Conservation (phyloP, 1,140 invertebrate species). For the Cotesia typhae region DNA sequence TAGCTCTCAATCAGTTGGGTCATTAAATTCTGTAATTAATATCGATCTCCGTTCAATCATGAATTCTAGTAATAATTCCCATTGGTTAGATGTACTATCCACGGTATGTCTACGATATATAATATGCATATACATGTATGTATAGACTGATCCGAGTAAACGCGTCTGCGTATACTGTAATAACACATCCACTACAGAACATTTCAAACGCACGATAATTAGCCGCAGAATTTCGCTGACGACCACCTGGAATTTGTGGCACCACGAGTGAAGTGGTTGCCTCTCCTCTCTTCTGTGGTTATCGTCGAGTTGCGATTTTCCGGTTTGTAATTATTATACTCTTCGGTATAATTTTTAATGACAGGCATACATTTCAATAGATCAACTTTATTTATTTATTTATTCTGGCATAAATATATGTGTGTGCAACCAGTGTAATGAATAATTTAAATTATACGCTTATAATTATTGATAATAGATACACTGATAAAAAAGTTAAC, state of each 20-base stretch:
- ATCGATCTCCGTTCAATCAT: slow-evolving; percentile 50
- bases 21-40: slow-evolving; percentile 53
- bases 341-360: not conserved
- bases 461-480: no score
- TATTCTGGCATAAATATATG: not conserved
- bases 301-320: slow-evolving; percentile 14
- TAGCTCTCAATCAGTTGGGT: slow-evolving; percentile 47
- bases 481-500: no score
- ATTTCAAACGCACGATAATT: slow-evolving; percentile 41
- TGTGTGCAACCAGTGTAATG: no score
- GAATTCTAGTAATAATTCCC: slow-evolving; percentile 10
- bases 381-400: not conserved
- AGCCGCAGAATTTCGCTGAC: slow-evolving; percentile 35
- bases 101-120: not conserved
- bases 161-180: not conserved
- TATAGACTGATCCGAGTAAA: not conserved
- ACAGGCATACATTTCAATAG: not conserved
- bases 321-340: slow-evolving; percentile 14
- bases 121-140: not conserved
- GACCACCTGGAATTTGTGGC: slow-evolving; percentile 38
- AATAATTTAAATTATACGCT: no score
- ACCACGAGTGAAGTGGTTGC: slow-evolving; percentile 23
- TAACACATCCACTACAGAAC: slow-evolving; percentile 30
- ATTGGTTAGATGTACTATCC: no score
- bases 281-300: not conserved